Conservation (phyloP, 2,888 invertebrate genomes). For the Ochropacha duplaris region DNA sequence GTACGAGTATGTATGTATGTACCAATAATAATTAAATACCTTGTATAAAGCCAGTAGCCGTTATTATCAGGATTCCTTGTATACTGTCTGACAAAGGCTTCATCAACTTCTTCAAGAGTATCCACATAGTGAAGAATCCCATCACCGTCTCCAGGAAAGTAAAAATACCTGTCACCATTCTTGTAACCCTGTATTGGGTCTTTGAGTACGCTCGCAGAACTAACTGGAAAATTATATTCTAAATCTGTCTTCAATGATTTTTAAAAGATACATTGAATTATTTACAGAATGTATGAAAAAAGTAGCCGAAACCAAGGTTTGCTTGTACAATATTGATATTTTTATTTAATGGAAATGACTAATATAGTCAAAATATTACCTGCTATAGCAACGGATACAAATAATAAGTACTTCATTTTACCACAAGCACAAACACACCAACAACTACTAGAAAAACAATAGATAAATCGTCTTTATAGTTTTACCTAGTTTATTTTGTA, state of each 20-base stretch:
- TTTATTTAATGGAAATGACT: too few species aligned
- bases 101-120: slow-evolving; percentile 37
- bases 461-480: not conserved
- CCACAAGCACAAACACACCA: not conserved
- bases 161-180: slow-evolving; percentile 51
- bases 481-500: not conserved
- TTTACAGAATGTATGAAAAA: too few species aligned
- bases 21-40: too few species aligned
- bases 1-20: too few species aligned
- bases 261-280: too few species aligned
- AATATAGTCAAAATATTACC: too few species aligned
- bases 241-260: too few species aligned
- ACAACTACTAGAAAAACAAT: not conserved
- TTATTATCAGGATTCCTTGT: slow-evolving; percentile 40
- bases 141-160: slow-evolving; percentile 53
- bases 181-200: slow-evolving; percentile 41
- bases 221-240: slow-evolving; percentile 30
- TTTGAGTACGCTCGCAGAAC: slow-evolving; percentile 47
- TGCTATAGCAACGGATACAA: slow-evolving; percentile 48
- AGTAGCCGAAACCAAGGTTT: too few species aligned
- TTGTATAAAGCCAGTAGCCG: slow-evolving; percentile 51
- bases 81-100: slow-evolving; percentile 30
- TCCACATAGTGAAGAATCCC: slow-evolving; percentile 43
- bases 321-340: too few species aligned
- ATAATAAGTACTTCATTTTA: slow-evolving; percentile 43